Percentiles rank a stretch among this genome's conserved stretches.
Evolutionary conservation across 1,140 invertebrate species (phyloP).

Genomic region (Chionoecetes opilio): DNA sequence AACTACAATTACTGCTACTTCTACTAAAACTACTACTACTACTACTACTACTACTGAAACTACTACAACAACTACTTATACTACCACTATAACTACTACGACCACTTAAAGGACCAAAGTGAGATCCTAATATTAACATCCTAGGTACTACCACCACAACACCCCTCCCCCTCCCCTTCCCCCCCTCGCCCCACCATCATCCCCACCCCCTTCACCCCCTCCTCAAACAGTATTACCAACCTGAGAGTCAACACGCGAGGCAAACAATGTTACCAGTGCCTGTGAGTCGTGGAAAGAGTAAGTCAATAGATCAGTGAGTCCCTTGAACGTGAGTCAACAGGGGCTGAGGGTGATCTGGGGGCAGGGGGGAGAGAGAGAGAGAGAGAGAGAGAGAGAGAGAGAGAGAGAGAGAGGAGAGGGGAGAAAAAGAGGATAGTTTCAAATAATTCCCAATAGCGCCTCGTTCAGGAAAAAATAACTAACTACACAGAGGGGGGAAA

Average conservation of each 20-base stretch:
- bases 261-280: neutral
- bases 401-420: neutral
- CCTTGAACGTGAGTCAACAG: neutral
- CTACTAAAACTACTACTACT: too few species aligned
- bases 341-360: neutral
- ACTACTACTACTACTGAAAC: too few species aligned
- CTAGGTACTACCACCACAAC: too few species aligned
- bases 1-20: too few species aligned
- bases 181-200: too few species aligned
- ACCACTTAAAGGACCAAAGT: too few species aligned
- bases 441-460: too few species aligned
- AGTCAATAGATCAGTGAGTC: neutral
- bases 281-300: neutral
- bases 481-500: neutral
- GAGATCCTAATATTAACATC: too few species aligned
- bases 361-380: neutral
- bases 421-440: constrained; percentile 36
- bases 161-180: too few species aligned
- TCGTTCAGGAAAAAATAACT: too few species aligned
- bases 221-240: constrained; percentile 29
- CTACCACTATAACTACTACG: too few species aligned
- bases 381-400: neutral
- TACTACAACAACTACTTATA: too few species aligned
- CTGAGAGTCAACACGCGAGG: neutral
- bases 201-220: neutral